A percentile compares a stretch with the other conserved stretches of the same genome.
Conservation (phyloP, 1,140 invertebrate genomes). For the Ooceraea biroi region DNA sequence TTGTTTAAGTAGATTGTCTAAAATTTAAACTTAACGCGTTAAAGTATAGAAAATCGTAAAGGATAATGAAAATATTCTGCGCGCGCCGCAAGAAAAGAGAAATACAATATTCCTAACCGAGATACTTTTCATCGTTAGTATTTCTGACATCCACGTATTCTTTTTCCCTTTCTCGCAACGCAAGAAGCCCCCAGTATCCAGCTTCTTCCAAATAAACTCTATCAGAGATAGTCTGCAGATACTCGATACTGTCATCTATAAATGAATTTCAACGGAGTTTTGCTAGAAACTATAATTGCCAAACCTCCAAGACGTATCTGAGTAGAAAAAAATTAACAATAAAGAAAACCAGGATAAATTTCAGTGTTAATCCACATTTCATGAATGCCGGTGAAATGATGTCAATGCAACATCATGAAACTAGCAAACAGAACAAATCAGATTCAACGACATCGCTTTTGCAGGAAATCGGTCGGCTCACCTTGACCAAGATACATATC, state of each 20-base stretch:
- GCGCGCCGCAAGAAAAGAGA: constrained; percentile 1
- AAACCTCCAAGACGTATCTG: too few relatives aligned
- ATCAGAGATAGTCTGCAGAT: constrained; percentile 70
- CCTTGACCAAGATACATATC: constrained; percentile 87
- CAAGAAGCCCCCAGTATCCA: constrained; percentile 84
- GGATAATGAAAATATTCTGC: too few relatives aligned
- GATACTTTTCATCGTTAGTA: constrained; percentile 78
- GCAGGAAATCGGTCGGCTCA: constrained; percentile 73
- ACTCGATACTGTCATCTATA: constrained; percentile 72
- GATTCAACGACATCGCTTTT: too few relatives aligned
- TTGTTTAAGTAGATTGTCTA: too few relatives aligned
- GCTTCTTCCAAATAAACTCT: constrained; percentile 85
- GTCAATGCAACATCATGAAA: too few relatives aligned
- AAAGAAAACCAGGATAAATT: not conserved
- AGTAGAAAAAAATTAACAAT: too few relatives aligned
- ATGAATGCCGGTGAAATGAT: too few relatives aligned
- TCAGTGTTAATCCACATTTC: not conserved
- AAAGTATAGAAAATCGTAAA: too few relatives aligned
- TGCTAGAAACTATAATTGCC: not conserved
- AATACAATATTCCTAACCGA: constrained; percentile 78
- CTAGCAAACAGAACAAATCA: too few relatives aligned
- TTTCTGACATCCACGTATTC: constrained; percentile 79
- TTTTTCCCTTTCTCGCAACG: constrained; percentile 82
- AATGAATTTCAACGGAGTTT: constrained; percentile 46
- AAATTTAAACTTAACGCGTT: too few relatives aligned